Evolutionary conservation across 2,113 vertebrate species (phyloP).

Genomic region (Rattus norvegicus): DNA sequence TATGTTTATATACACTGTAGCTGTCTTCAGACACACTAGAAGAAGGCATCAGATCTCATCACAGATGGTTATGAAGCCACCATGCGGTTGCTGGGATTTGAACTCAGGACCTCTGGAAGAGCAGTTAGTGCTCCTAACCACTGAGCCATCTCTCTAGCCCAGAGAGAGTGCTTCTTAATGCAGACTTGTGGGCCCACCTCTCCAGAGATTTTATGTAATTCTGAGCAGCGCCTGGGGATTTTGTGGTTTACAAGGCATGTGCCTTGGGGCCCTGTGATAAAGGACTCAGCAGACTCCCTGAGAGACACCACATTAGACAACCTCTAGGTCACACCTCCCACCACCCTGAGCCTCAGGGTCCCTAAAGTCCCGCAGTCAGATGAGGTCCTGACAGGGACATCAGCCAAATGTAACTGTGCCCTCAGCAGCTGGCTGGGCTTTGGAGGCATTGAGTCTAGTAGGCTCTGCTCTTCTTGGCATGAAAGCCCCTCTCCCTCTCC

Average conservation of each 20-base stretch:
- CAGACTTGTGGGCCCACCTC: background rate
- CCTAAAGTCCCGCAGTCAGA: background rate
- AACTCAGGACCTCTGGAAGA: too few species aligned
- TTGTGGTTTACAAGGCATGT: background rate
- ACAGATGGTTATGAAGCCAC: too few species aligned
- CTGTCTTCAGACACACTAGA: too few species aligned
- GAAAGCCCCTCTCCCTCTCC: background rate
- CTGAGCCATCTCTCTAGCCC: too few species aligned
- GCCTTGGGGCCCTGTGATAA: background rate
- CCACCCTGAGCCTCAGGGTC: background rate
- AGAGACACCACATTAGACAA: background rate
- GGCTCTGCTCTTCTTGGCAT: background rate
- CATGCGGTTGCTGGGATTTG: too few species aligned
- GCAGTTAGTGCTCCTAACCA: too few species aligned
- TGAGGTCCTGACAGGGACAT: too few species aligned
- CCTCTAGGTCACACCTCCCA: accelerated
- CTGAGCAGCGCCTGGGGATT: background rate
- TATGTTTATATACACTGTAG: too few species aligned
- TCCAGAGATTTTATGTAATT: background rate
- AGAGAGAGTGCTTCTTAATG: background rate
- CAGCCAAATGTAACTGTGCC: background rate
- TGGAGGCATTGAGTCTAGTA: background rate
- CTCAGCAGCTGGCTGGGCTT: background rate
- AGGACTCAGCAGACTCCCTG: background rate
- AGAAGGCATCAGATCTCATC: too few species aligned